Evolutionary conservation across 92 coral and sea anemone species (phyloP).

Genomic region (Bergia puertoricense): DNA sequence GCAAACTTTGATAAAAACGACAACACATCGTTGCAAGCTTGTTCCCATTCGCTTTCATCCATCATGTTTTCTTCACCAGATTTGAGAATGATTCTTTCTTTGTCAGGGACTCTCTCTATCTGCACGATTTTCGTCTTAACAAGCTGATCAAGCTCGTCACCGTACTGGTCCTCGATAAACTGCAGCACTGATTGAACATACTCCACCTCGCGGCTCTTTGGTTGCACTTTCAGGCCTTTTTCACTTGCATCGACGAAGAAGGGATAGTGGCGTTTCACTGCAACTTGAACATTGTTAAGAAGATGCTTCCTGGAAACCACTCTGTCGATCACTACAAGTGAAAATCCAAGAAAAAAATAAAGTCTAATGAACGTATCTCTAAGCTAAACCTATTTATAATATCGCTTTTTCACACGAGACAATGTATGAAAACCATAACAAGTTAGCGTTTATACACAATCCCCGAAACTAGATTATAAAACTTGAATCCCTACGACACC

Average conservation of each 20-base stretch:
- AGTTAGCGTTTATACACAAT: too few species aligned
- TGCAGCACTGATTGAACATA: conserved; percentile 12
- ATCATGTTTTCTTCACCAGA: not conserved
- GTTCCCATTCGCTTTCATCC: conserved; percentile 16
- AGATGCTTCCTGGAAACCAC: conserved; percentile 16
- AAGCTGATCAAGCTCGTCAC: not conserved
- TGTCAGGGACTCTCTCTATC: conserved; percentile 8
- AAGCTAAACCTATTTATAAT: not conserved
- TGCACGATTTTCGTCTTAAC: not conserved
- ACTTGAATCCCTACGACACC: not conserved
- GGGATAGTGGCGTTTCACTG: conserved; percentile 14
- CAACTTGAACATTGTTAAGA: not conserved
- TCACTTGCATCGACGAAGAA: conserved; percentile 1
- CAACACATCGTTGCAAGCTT: not conserved
- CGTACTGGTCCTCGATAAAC: conserved; percentile 12
- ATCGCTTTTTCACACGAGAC: not conserved
- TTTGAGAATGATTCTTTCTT: not conserved
- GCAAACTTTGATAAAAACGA: conserved; percentile 24
- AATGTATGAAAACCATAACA: not conserved
- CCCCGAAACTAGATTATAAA: not conserved
- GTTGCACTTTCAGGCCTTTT: not conserved
- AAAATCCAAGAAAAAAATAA: not conserved
- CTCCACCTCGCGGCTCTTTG: conserved; percentile 24
- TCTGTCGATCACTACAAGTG: conserved; percentile 9
- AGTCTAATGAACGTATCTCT: not conserved